Percentiles rank a stretch among this genome's conserved stretches.
Conservation (phyloP, 2,113 vertebrate species). For the Macroglossus sobrinus region DNA sequence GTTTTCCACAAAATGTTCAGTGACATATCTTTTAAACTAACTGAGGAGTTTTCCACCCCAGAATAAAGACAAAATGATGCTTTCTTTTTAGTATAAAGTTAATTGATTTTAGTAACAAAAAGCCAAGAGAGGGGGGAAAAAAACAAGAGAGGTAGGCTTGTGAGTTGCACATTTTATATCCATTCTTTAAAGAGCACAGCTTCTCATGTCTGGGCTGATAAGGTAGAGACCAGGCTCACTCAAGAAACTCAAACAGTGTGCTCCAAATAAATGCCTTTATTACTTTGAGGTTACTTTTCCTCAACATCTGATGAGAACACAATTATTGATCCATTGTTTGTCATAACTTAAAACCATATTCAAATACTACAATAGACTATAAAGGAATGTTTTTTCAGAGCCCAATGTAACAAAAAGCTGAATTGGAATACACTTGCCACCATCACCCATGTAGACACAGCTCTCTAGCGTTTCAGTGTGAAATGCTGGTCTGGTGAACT, state of each 20-base stretch:
- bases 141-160: background rate
- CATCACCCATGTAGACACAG: background rate
- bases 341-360: background rate
- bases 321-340: background rate
- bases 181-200: background rate
- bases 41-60: background rate
- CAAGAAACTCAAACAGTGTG: background rate
- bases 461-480: background rate
- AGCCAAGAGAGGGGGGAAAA: background rate
- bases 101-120: conserved; percentile 13
- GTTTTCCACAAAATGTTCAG: background rate
- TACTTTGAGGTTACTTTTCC: background rate
- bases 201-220: background rate
- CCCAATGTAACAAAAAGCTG: background rate
- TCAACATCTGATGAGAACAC: background rate
- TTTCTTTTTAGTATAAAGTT: background rate
- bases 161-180: background rate
- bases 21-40: background rate
- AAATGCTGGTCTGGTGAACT: background rate
- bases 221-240: background rate
- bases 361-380: background rate
- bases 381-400: background rate
- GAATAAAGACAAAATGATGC: background rate
- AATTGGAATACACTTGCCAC: background rate
- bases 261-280: background rate